Percentiles rank a stretch among this genome's conserved stretches.
phyloP scores from a whole-genome alignment of 2,113 vertebrate species.

The Albula glossodonta region DNA sequence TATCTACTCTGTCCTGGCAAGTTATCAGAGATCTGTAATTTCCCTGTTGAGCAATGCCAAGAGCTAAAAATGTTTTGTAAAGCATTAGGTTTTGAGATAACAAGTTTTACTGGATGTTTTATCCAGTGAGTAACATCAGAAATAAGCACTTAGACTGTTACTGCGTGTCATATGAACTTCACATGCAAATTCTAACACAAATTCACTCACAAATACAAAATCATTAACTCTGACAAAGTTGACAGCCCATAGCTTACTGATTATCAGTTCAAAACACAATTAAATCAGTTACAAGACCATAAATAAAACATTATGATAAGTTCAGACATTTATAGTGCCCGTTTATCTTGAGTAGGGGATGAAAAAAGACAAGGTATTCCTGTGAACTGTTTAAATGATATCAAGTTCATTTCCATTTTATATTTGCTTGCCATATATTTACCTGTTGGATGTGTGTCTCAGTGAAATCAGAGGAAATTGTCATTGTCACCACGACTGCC shows the following conservation, averaged over 20 bases:
- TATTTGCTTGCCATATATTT: not conserved
- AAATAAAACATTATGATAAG: too few species aligned
- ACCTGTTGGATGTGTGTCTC: not conserved
- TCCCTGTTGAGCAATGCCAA: not conserved
- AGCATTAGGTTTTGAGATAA: not conserved
- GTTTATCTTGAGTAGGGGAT: not conserved
- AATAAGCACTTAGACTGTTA: not conserved
- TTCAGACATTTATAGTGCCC: not conserved
- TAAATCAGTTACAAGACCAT: too few species aligned
- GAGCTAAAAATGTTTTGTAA: not conserved
- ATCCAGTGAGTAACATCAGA: not conserved
- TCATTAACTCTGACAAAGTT: not conserved
- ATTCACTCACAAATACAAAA: not conserved
- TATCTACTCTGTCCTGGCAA: not conserved
- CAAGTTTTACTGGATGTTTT: not conserved
- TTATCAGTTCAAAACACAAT: too few species aligned
- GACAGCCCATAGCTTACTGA: too few species aligned
- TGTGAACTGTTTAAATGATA: not conserved
- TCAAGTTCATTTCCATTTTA: not conserved
- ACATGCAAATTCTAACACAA: not conserved
- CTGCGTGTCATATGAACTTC: not conserved
- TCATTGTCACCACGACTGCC: constrained; percentile 52
- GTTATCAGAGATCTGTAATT: not conserved
- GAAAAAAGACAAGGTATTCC: not conserved
- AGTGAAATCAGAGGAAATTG: not conserved